These are phyloP conservation scores for Triplophysa bombifrons DNA, from an alignment of 2,797 vertebrate genomes.

Conservation along the genomic window DNA sequence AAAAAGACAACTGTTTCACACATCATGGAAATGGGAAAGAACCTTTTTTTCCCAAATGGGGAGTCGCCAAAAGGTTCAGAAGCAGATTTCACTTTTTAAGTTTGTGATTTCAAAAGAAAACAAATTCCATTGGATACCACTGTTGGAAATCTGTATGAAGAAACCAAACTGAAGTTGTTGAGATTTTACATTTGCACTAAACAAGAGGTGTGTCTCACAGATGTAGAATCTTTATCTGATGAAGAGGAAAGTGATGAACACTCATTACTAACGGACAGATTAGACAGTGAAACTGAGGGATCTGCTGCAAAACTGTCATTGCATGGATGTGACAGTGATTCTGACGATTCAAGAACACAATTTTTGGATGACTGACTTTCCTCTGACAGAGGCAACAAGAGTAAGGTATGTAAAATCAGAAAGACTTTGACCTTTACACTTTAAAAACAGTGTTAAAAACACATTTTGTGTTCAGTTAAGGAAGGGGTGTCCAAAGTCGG, in stretches of 20 bases:
- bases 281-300: conserved; percentile 9
- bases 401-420: conserved; percentile 8
- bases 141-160: conserved; percentile 38
- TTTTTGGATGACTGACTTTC: neutral
- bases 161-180: conserved; percentile 43
- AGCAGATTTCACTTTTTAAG: conserved; percentile 37
- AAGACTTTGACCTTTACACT: too few relatives aligned
- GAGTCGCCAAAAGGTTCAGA: conserved; percentile 8
- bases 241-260: neutral
- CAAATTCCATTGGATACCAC: conserved; percentile 10
- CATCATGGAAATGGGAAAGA: conserved; percentile 26
- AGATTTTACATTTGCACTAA: conserved; percentile 53
- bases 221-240: conserved; percentile 18
- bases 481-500: too few relatives aligned
- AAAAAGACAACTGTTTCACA: too few relatives aligned
- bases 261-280: neutral
- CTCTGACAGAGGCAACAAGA: neutral
- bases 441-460: too few relatives aligned
- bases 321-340: conserved; percentile 13
- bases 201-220: conserved; percentile 26
- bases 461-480: too few relatives aligned
- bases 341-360: neutral
- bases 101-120: conserved; percentile 54
- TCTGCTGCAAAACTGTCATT: neutral
- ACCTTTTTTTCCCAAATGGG: conserved; percentile 44